Conservation (phyloP, 2,888 invertebrate genomes). For the Aricia artaxerxes region DNA sequence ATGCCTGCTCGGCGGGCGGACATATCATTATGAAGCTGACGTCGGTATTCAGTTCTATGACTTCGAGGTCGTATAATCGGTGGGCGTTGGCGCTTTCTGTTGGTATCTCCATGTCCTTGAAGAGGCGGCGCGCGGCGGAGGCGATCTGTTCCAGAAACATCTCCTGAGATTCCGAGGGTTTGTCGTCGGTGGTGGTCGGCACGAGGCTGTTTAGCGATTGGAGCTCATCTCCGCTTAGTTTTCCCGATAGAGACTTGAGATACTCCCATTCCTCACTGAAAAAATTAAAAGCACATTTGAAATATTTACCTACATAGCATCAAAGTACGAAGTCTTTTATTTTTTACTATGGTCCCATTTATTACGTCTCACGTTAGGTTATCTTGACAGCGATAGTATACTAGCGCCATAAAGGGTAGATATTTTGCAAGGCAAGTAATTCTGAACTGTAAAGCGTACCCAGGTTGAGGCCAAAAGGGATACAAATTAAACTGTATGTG, state of each 20-base stretch:
- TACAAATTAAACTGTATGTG: not conserved
- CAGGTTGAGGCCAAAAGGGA: too few species aligned
- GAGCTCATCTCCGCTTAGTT: conserved; percentile 53
- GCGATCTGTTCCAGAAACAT: conserved; percentile 89
- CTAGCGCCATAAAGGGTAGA: too few species aligned
- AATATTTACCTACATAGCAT: too few species aligned
- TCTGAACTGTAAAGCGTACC: too few species aligned
- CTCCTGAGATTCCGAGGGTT: conserved; percentile 88
- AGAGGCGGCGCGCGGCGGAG: conserved; percentile 86
- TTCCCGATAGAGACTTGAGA: conserved; percentile 82
- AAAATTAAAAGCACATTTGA: conserved; percentile 42
- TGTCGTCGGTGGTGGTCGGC: conserved; percentile 60
- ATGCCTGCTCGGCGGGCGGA: conserved; percentile 95
- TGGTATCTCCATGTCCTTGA: conserved; percentile 90
- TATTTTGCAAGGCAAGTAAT: too few species aligned
- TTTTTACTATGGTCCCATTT: too few species aligned
- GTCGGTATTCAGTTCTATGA: conserved; percentile 94
- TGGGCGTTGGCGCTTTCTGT: conserved; percentile 85
- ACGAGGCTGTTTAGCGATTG: conserved; percentile 61
- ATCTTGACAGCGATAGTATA: not conserved
- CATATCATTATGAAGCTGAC: conserved; percentile 96
- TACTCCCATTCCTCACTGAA: conserved; percentile 97
- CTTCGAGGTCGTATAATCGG: conserved; percentile 95
- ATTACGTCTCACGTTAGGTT: not conserved
- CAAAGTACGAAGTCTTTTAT: too few species aligned